Percentiles rank a stretch among this genome's conserved stretches.
Conservation (phyloP, 53 echinoderm and acorn worm genomes). For the Astropecten irregularis region DNA sequence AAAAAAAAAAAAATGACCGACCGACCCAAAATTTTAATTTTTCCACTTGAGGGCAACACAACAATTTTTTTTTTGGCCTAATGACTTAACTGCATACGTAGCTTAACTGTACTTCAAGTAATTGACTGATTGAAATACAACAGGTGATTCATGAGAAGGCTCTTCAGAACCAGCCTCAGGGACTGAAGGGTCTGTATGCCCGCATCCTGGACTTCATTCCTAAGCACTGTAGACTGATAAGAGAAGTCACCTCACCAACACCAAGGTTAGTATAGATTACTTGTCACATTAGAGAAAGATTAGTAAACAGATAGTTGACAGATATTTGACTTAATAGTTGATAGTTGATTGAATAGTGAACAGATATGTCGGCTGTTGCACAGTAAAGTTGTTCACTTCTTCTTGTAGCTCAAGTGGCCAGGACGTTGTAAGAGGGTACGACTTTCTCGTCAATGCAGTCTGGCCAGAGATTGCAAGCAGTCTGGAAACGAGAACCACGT, state of each 20-base stretch:
- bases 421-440: slow-evolving; percentile 94
- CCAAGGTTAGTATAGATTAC: slow-evolving; percentile 72
- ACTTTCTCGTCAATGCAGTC: slow-evolving; percentile 93
- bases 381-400: not conserved
- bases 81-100: too few species aligned
- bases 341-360: too few species aligned
- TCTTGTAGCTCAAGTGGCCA: slow-evolving; percentile 68
- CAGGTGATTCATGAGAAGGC: slow-evolving; percentile 90
- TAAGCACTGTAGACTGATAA: slow-evolving; percentile 85
- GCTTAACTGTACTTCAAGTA: too few species aligned
- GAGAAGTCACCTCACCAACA: slow-evolving; percentile 84
- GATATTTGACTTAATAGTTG: too few species aligned
- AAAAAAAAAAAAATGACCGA: too few species aligned
- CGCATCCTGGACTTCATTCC: slow-evolving; percentile 93
- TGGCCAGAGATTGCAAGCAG: slow-evolving; percentile 95
- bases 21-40: too few species aligned
- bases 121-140: too few species aligned
- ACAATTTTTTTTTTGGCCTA: too few species aligned
- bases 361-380: too few species aligned
- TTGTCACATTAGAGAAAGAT: too few species aligned
- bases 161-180: slow-evolving; percentile 91
- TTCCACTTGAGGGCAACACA: too few species aligned
- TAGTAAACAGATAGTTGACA: too few species aligned
- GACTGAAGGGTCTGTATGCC: slow-evolving; percentile 88
- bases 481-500: slow-evolving; percentile 81